phyloP scores from a whole-genome alignment of 2,113 vertebrate genomes.

The Rhodinocichla rosea region DNA sequence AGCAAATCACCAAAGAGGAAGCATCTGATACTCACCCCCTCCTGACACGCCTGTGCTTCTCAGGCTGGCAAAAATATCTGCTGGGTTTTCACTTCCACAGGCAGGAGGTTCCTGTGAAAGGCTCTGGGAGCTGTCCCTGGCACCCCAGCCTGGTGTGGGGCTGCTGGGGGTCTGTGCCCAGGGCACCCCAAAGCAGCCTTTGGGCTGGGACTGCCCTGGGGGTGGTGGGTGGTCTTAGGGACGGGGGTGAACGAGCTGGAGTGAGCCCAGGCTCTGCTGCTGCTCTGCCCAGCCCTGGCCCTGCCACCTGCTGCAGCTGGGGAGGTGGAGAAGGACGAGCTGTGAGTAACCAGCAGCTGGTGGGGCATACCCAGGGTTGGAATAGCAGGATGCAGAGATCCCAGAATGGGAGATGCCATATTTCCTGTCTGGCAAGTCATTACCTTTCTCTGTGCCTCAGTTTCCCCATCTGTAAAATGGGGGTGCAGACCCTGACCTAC shows the following conservation, averaged over 20 bases:
- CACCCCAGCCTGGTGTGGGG: neutral
- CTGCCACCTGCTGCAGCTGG: neutral
- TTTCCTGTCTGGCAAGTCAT: neutral
- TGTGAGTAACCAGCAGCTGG: neutral
- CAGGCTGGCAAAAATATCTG: neutral
- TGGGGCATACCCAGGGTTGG: neutral
- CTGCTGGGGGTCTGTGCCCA: neutral
- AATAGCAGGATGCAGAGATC: neutral
- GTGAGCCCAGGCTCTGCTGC: neutral
- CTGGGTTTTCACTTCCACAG: neutral
- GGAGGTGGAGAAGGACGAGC: neutral
- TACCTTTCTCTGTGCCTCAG: neutral
- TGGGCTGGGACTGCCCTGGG: neutral
- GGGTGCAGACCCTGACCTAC: neutral
- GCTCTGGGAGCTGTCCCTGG: neutral
- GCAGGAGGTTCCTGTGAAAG: neutral
- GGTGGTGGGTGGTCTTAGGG: neutral
- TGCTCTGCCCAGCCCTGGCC: neutral
- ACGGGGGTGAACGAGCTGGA: accelerated
- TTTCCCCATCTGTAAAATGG: slow-evolving; percentile 5
- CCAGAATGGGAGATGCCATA: neutral
- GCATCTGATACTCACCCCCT: neutral
- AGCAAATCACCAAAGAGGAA: slow-evolving; percentile 22
- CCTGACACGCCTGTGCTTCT: neutral
- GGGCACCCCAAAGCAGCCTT: neutral